Conservation (phyloP, 2,888 invertebrate genomes). For the Linnaemya vulpina region DNA sequence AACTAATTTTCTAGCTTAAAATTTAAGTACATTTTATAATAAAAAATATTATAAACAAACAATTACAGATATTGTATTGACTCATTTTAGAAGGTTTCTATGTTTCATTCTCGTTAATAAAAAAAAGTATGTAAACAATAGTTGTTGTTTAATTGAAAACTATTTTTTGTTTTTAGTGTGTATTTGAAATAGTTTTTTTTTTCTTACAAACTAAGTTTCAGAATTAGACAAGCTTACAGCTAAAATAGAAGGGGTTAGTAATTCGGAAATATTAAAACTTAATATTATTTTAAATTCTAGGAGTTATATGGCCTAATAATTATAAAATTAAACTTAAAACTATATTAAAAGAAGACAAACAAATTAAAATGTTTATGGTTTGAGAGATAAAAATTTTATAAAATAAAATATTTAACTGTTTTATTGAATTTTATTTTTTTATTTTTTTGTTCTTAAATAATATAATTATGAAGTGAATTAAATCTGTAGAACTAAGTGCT, state of each 20-base stretch:
- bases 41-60: slow-evolving; percentile 44
- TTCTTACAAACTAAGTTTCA: slow-evolving; percentile 40
- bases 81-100: neutral
- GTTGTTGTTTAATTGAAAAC: slow-evolving; percentile 8
- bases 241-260: slow-evolving; percentile 23
- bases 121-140: slow-evolving; percentile 19
- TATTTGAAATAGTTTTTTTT: slow-evolving; percentile 10
- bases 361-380: slow-evolving; percentile 48
- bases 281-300: slow-evolving; percentile 45
- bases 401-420: slow-evolving; percentile 39
- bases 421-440: slow-evolving; percentile 55
- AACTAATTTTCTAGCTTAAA: neutral
- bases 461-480: neutral
- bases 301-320: slow-evolving; percentile 59
- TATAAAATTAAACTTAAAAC: slow-evolving; percentile 55
- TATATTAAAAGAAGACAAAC: slow-evolving; percentile 46
- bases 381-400: slow-evolving; percentile 21
- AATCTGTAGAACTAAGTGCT: neutral
- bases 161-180: neutral
- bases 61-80: slow-evolving; percentile 12
- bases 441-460: slow-evolving; percentile 22
- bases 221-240: slow-evolving; percentile 38
- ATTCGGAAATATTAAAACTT: slow-evolving; percentile 60
- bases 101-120: neutral
- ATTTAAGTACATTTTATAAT: slow-evolving; percentile 23